Conservation (phyloP, 1,140 invertebrate genomes). For the Thalassaphorura encarpata region DNA sequence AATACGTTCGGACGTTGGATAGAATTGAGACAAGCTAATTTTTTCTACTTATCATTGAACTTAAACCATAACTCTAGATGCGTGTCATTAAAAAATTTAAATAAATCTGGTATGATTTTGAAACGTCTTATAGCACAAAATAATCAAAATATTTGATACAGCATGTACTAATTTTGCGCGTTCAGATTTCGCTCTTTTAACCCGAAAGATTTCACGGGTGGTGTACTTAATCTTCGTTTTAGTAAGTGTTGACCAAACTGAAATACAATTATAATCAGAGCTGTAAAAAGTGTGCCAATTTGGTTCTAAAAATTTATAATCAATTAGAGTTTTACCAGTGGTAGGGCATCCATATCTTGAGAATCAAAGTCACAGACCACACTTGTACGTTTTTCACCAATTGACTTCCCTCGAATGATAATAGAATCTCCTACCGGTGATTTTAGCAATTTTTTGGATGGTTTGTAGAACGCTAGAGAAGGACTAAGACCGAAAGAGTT, state of each 20-base stretch:
- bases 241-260: constrained; percentile 13
- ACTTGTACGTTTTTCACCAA: background rate
- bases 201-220: too few species aligned
- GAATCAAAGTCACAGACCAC: background rate
- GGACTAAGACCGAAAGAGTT: constrained; percentile 15
- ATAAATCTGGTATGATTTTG: too few species aligned
- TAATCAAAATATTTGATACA: too few species aligned
- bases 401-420: background rate
- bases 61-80: too few species aligned
- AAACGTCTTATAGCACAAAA: too few species aligned
- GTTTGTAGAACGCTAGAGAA: background rate
- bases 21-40: too few species aligned
- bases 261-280: background rate
- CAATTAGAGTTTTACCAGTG: background rate
- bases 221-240: too few species aligned
- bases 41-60: too few species aligned
- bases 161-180: too few species aligned
- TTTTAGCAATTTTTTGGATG: background rate
- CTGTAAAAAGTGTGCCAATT: background rate
- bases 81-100: too few species aligned
- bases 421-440: background rate
- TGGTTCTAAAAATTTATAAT: background rate
- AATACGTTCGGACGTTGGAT: too few species aligned
- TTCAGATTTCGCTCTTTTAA: too few species aligned
- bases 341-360: background rate